Evolutionary conservation across 1,140 invertebrate genomes (phyloP), one percentile per base, ranked within the genome.

Genomic region (Lucilia sericata): DNA sequence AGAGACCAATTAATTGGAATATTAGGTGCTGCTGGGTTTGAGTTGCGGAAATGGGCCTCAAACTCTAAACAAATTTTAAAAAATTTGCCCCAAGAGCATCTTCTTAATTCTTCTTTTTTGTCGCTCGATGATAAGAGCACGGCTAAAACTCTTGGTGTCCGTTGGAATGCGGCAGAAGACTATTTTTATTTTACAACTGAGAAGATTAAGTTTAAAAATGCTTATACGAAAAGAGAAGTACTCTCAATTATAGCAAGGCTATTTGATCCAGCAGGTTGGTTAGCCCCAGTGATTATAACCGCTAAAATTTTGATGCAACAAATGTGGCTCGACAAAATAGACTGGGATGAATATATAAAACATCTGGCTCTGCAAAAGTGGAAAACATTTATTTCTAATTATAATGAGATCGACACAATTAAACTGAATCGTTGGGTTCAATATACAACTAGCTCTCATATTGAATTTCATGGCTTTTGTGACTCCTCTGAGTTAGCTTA

Each of bases 251-350:
- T 86, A 19, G 75, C 83, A 0, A 83, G 60, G 70, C 78, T 42
- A 7, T 42, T 42, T 10, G 42, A 42, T 10, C 42, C 42, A 8
- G 42, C 42, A 8, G 42, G 42, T 42, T 42, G 5, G 42, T 42
- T 42, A 5, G 42, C 42, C 10, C 42, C 42, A 42, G 42, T 42
- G 42, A 19, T 90, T 5, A 86, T 92, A 2, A 85, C 34, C 8
- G 88, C 88, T 9, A 93, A 93, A 86, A 88, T 92, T 0, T 84
- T 92, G 0, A 88, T 93, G n/a, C 92, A 93, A 87, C 85, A 88
- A 70, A 70, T 93, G 7, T 92, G 92, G 92, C 47, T 88, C n/a
- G 9, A 82, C 17, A 83, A 87, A n/a, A 13, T 88, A 12, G 86
- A 85, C 5, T 92, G 91, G 92, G 92, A 92, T 47, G 74, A 76